A percentile compares a stretch with the other conserved stretches of the same genome.
Evolutionary conservation across 2,888 invertebrate species (phyloP).

Genomic region (Malthinus flaveolus): DNA sequence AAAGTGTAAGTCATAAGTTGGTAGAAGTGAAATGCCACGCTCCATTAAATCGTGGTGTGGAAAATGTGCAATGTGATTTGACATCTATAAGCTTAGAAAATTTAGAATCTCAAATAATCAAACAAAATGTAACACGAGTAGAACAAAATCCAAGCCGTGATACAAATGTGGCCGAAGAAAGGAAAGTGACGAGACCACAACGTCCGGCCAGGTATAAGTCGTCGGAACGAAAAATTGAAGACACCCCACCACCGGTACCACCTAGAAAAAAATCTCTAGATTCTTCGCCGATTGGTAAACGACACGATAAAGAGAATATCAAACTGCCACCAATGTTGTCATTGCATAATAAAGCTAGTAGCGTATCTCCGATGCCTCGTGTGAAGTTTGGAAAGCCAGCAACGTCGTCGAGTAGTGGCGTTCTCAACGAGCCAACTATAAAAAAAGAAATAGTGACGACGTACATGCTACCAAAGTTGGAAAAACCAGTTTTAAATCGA

Average conservation of each 20-base stretch:
- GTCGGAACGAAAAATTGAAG: slow-evolving; percentile 38
- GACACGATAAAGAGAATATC: slow-evolving; percentile 15
- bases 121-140: too few species aligned
- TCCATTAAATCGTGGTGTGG: too few species aligned
- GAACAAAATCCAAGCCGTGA: too few species aligned
- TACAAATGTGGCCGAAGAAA: too few species aligned
- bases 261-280: slow-evolving; percentile 22
- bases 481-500: slow-evolving; percentile 18
- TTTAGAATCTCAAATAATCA: not conserved
- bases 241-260: slow-evolving; percentile 16
- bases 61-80: too few species aligned
- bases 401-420: not conserved
- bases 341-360: slow-evolving; percentile 25
- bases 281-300: slow-evolving; percentile 33
- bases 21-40: too few species aligned
- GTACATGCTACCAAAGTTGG: slow-evolving; percentile 35
- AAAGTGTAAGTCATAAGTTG: too few species aligned
- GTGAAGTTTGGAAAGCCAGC: not conserved
- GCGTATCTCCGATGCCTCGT: slow-evolving; percentile 13
- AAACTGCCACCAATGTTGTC: slow-evolving; percentile 24
- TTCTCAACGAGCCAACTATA: slow-evolving; percentile 3
- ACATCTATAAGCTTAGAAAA: too few species aligned
- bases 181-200: slow-evolving; percentile 32
- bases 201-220: slow-evolving; percentile 43
- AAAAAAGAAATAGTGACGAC: slow-evolving; percentile 38